A percentile compares a stretch with the other conserved stretches of the same genome.
These are phyloP conservation scores for Cetoscarus ocellatus DNA, from an alignment of 2,797 vertebrate genomes.

Conservation along the genomic window DNA sequence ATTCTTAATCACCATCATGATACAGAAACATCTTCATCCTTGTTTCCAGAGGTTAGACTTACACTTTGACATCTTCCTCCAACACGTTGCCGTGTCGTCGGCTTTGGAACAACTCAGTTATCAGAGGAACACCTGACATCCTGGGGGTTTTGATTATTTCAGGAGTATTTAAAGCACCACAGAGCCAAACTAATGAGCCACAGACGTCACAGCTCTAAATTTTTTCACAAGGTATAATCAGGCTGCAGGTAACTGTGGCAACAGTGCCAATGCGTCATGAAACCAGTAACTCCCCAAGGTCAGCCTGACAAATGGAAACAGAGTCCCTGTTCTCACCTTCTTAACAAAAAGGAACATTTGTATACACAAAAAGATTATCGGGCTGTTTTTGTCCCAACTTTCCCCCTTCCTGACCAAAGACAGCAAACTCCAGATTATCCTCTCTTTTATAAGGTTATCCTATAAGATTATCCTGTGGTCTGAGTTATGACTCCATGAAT, in stretches of 20 bases:
- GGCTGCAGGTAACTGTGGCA: conserved; percentile 14
- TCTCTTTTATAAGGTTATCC: no score
- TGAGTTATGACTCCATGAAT: no score
- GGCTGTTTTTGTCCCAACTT: no score
- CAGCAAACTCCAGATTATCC: no score
- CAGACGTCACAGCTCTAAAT: not conserved
- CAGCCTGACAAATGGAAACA: not conserved
- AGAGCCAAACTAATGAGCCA: not conserved
- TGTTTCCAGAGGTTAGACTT: not conserved
- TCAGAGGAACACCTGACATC: not conserved
- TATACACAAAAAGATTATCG: no score
- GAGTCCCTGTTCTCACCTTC: no score
- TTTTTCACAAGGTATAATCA: not conserved
- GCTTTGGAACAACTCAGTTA: not conserved
- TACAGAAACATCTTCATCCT: not conserved
- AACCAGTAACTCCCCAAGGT: not conserved
- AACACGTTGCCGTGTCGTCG: not conserved
- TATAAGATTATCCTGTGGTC: no score
- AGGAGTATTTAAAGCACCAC: not conserved
- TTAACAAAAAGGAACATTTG: no score
- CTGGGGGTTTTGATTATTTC: not conserved
- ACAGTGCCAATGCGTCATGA: conserved; percentile 3
- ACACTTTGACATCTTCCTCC: not conserved
- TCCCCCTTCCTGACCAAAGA: no score
- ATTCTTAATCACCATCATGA: not conserved